Evolutionary conservation across 1,140 invertebrate species (phyloP), one percentile per base, ranked within the genome.

Genomic region (Drosophila kanapiae): DNA sequence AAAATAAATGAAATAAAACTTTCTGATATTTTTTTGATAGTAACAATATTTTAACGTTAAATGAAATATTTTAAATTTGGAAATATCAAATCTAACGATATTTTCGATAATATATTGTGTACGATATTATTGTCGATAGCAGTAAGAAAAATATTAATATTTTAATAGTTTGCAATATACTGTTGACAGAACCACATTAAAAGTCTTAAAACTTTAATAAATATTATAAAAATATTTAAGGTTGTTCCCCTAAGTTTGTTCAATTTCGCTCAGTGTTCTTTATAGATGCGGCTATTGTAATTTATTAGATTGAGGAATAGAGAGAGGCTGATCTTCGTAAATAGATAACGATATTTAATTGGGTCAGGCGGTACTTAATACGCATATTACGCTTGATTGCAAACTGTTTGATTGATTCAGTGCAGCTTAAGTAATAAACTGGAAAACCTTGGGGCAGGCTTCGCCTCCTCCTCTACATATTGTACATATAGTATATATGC

Each of bases 311-410:
- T 23, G 23, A 23, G 23, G 3, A 33, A 18, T 18, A 31, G 18
- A 49, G 18, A 49, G 14, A 6, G 35, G 2, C 18, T 35, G 37
- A 56, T 76, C 53, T 53, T 65, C 18, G 31, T 51, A 51, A 76
- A 76, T 51, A 77, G 56, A 68, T 68, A 77, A 56, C 63, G 31
- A 77, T 68, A 48, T 69, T 49, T 69, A 78, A 78, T 78, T 78
- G 75, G 75, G 75, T 78, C 75, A 78, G 37, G 23, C 70, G 29
- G 67, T 72, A 60, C 53, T 60, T 60, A 76, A 62, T 54, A 75
- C 71, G 58, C 58, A 75, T 38, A 74, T 54, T 37, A 62, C 43
- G 54, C 45, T 71, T 60, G 29, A 71, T 72, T 72, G 69, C 48
- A 42, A 51, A 16, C 54, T 38, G 68, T 72, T 74, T 60, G 54